A percentile compares a stretch with the other conserved stretches of the same genome.
phyloP scores from a whole-genome alignment of 2,113 vertebrate genomes.

The Sapajus apella region DNA sequence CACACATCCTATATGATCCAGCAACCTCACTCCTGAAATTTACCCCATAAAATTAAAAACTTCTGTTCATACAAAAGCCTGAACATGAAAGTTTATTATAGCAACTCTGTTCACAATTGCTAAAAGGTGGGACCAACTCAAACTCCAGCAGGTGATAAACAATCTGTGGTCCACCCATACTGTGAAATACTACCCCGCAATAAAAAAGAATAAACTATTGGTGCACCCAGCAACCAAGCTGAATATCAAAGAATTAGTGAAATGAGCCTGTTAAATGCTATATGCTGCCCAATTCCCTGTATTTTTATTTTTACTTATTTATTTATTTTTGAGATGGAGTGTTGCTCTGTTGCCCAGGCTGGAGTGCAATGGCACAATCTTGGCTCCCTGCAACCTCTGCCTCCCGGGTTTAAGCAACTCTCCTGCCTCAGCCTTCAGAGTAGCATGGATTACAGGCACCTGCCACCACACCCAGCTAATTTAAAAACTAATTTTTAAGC shows the following conservation, averaged over 20 bases:
- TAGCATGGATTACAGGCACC: too few relatives aligned
- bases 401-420: too few relatives aligned
- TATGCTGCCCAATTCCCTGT: background rate
- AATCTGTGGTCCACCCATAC: background rate
- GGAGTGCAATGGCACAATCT: too few relatives aligned
- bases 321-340: too few relatives aligned
- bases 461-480: too few relatives aligned
- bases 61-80: background rate
- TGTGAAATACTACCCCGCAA: background rate
- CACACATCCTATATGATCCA: background rate
- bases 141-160: background rate
- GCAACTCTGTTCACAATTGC: background rate
- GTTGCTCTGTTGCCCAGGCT: too few relatives aligned
- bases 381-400: too few relatives aligned
- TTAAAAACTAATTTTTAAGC: too few relatives aligned
- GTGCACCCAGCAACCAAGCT: background rate
- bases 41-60: background rate
- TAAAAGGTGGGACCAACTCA: background rate
- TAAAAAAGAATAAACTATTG: background rate
- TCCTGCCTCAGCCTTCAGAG: too few relatives aligned
- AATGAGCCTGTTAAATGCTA: background rate
- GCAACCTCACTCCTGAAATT: background rate
- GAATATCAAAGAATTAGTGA: background rate
- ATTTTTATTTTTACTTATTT: too few relatives aligned
- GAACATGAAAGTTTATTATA: background rate